Evolutionary conservation across 2,888 invertebrate species (phyloP).

Genomic region (Pseudoips prasinana): DNA sequence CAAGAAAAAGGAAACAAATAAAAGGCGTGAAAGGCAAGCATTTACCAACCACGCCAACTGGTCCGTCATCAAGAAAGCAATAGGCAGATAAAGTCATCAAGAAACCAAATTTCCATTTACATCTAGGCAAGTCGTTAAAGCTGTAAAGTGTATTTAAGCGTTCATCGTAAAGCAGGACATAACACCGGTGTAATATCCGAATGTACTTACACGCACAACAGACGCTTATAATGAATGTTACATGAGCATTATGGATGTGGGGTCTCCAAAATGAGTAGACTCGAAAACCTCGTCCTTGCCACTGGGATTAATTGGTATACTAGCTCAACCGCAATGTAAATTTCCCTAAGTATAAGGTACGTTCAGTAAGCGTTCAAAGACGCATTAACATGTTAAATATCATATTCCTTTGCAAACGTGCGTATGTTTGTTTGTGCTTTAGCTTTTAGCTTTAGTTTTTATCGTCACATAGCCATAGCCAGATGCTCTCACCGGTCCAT

Average conservation of each 20-base stretch:
- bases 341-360: conserved; percentile 29
- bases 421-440: too few relatives aligned
- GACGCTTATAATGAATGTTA: conserved; percentile 55
- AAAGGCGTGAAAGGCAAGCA: too few relatives aligned
- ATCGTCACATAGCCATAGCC: too few relatives aligned
- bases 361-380: too few relatives aligned
- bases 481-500: too few relatives aligned
- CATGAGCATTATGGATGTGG: conserved; percentile 52
- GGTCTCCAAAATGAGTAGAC: conserved; percentile 44
- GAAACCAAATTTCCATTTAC: conserved; percentile 21
- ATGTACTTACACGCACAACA: conserved; percentile 38
- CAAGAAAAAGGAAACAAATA: too few relatives aligned
- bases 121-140: conserved; percentile 26
- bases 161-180: conserved; percentile 30
- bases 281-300: conserved; percentile 32
- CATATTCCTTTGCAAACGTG: too few relatives aligned
- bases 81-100: too few relatives aligned
- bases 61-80: too few relatives aligned
- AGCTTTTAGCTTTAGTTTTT: too few relatives aligned
- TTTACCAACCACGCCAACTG: too few relatives aligned
- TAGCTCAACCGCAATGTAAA: conserved; percentile 40
- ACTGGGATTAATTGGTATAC: conserved; percentile 35
- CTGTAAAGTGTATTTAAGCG: conserved; percentile 17
- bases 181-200: conserved; percentile 38
- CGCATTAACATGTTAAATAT: too few relatives aligned